These are phyloP conservation scores for Novumbra hubbsi DNA, from an alignment of 2,797 vertebrate genomes.

Conservation along the genomic window DNA sequence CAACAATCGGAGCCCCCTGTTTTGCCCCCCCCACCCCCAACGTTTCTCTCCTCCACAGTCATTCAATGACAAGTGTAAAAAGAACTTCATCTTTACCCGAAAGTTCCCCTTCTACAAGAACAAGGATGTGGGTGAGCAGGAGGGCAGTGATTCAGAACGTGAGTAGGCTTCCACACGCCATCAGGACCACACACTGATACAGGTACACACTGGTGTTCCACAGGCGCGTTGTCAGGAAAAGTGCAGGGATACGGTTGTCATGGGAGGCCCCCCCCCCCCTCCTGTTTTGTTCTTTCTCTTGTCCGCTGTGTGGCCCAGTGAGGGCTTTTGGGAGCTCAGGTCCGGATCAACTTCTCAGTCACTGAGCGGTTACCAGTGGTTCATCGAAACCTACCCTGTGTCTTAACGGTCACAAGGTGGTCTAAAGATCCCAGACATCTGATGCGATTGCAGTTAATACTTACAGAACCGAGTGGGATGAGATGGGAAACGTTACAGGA, in stretches of 20 bases:
- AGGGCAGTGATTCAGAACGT: conserved; percentile 96
- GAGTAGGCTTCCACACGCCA: conserved; percentile 80
- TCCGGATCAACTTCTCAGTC: conserved; percentile 26
- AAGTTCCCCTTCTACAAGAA: conserved; percentile 99
- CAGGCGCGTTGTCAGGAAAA: conserved; percentile 10
- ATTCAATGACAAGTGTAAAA: conserved; percentile 99
- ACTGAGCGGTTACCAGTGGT: conserved; percentile 19
- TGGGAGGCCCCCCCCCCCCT: conserved; percentile 77
- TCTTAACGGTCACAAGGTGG: not conserved
- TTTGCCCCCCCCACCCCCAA: conserved; percentile 81
- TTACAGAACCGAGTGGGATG: no score
- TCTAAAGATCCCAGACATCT: not conserved
- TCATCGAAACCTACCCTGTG: not conserved
- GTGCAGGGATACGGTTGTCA: conserved; percentile 69
- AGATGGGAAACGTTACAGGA: no score
- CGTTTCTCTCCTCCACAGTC: conserved; percentile 99
- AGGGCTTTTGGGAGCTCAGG: conserved; percentile 43
- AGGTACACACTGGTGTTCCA: conserved; percentile 14
- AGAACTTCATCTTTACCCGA: conserved; percentile 99
- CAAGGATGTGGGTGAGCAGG: conserved; percentile 96
- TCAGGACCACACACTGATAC: conserved; percentile 35
- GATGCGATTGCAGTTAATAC: not conserved
- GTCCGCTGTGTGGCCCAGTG: conserved; percentile 66
- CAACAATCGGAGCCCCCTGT: conserved; percentile 90
- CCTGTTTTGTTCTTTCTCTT: conserved; percentile 68